Evolutionary conservation across 2,113 vertebrate genomes (phyloP).

Genomic region (Ctenodactylus gundi): DNA sequence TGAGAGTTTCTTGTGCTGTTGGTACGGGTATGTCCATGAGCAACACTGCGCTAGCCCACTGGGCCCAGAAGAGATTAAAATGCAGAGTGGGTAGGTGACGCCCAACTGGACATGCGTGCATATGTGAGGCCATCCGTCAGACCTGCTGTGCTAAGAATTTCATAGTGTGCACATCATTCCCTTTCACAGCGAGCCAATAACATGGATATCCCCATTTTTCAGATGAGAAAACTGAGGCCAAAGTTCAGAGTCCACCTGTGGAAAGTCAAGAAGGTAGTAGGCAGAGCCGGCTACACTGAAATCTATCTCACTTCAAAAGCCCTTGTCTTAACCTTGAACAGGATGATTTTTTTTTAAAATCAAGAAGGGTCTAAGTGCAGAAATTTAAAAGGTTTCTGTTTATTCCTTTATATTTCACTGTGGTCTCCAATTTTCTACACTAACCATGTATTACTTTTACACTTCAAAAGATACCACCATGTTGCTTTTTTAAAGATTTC

Average conservation of each 20-base stretch:
- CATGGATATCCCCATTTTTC: accelerated
- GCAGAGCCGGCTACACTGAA: not conserved
- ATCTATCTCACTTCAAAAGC: not conserved
- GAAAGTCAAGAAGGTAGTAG: not conserved
- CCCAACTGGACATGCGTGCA: accelerated
- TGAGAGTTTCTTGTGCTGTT: not conserved
- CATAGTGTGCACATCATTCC: not conserved
- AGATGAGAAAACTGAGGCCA: not conserved
- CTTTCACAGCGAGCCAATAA: not conserved
- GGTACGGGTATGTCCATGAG: not conserved
- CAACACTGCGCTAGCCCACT: not conserved
- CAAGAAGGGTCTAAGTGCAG: not conserved
- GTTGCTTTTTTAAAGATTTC: not conserved
- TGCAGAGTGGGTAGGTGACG: not conserved
- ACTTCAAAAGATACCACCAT: not conserved
- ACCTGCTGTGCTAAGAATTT: not conserved
- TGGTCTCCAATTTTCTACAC: not conserved
- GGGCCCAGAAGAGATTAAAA: not conserved
- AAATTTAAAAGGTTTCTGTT: not conserved
- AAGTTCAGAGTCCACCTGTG: not conserved
- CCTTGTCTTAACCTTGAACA: not conserved
- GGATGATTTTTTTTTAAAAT: not conserved
- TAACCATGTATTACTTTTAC: not conserved
- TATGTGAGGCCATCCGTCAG: not conserved
- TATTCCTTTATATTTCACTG: not conserved